Evolutionary conservation across 2,113 vertebrate species (phyloP).

Genomic region (Corynorhinus townsendii): DNA sequence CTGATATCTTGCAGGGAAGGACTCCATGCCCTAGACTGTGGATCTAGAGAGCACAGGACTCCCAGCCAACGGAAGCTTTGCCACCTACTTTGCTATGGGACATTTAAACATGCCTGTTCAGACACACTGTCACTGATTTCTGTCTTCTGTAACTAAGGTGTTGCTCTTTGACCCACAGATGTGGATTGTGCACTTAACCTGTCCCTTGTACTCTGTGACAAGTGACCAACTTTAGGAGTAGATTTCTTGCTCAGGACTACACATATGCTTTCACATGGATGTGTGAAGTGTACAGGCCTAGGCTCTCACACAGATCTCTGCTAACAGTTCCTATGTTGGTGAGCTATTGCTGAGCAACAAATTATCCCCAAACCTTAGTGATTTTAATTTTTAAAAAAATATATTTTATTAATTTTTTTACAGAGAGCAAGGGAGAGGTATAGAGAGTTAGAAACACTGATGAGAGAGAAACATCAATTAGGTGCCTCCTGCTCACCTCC

Average conservation of each 20-base stretch:
- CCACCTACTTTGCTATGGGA: neutral
- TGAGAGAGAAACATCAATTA: too few relatives aligned
- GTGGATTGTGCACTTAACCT: neutral
- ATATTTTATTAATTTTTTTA: too few relatives aligned
- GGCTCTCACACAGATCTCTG: neutral
- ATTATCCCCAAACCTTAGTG: too few relatives aligned
- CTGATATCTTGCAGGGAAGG: neutral
- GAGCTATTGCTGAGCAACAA: neutral
- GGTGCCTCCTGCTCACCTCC: too few relatives aligned
- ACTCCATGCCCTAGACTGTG: too few relatives aligned
- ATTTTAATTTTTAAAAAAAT: neutral
- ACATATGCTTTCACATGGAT: fast-evolving
- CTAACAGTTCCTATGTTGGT: neutral
- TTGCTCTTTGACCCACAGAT: neutral
- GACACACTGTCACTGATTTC: neutral
- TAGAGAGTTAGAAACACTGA: too few relatives aligned
- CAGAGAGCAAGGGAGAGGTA: too few relatives aligned
- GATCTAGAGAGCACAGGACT: neutral
- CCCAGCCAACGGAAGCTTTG: neutral
- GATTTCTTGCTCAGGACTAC: neutral
- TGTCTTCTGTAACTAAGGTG: neutral
- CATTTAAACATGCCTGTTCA: neutral
- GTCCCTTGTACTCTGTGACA: fast-evolving
- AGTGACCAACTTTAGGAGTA: neutral
- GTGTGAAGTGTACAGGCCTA: neutral